Evolutionary conservation across 2,888 invertebrate species (phyloP).

Genomic region (Polydrusus pterygomalis): DNA sequence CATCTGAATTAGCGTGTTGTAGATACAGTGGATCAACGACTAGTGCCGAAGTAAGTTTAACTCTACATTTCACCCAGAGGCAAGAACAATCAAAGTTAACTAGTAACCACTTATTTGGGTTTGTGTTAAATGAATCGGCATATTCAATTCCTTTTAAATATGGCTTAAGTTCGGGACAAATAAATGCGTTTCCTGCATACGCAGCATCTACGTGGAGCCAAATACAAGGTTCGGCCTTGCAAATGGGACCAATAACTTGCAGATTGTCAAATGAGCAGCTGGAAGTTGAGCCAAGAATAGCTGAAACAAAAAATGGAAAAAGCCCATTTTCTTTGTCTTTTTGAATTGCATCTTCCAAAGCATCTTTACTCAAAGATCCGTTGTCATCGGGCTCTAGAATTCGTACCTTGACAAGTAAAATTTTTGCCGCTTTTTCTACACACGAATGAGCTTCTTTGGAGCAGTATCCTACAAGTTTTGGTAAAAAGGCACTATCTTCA

Average conservation of each 20-base stretch:
- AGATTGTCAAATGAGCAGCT: conserved; percentile 90
- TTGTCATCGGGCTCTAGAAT: conserved; percentile 83
- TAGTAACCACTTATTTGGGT: conserved; percentile 91
- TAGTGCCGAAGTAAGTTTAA: conserved; percentile 86
- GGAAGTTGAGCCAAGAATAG: conserved; percentile 89
- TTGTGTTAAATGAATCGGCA: conserved; percentile 90
- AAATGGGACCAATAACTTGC: conserved; percentile 84
- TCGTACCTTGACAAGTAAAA: conserved; percentile 82
- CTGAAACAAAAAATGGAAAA: conserved; percentile 88
- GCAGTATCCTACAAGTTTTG: conserved; percentile 85
- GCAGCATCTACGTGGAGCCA: conserved; percentile 94
- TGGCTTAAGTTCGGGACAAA: conserved; percentile 87
- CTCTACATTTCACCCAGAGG: conserved; percentile 86
- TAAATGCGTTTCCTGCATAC: conserved; percentile 90
- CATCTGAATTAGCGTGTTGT: conserved; percentile 85
- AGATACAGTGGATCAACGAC: conserved; percentile 91
- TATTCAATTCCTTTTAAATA: conserved; percentile 80
- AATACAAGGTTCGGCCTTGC: conserved; percentile 76
- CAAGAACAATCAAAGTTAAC: conserved; percentile 91
- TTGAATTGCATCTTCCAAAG: conserved; percentile 78
- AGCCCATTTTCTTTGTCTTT: conserved; percentile 85
- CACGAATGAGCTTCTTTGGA: conserved; percentile 85
- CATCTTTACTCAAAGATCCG: conserved; percentile 78
- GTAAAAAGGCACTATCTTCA: conserved; percentile 82
- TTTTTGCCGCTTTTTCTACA: conserved; percentile 87